phyloP scores from a whole-genome alignment of 2,888 invertebrate species.

The Meliscaeva auricollis region DNA sequence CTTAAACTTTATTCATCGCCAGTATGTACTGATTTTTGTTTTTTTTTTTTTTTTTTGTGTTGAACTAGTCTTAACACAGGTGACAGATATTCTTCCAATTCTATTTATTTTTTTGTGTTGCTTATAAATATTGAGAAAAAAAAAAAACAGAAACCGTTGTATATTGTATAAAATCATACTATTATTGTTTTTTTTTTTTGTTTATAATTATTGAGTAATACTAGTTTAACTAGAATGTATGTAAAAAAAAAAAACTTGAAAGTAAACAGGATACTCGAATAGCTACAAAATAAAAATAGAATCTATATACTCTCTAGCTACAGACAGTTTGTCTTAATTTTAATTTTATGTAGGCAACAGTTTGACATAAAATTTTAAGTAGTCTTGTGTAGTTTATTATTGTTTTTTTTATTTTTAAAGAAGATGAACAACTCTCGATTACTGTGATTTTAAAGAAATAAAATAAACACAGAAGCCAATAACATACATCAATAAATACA shows the following conservation, averaged over 20 bases:
- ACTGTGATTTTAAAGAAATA: background rate
- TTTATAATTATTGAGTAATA: conserved; percentile 2
- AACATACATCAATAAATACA: background rate
- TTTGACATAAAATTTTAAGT: background rate
- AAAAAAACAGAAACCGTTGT: background rate
- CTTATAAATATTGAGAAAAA: too few relatives aligned
- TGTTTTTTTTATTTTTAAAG: background rate
- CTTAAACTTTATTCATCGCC: too few relatives aligned
- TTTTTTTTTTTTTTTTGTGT: too few relatives aligned
- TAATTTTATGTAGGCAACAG: background rate
- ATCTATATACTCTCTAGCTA: background rate
- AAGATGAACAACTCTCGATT: background rate
- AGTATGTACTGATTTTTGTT: too few relatives aligned
- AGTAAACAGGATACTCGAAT: conserved; percentile 18
- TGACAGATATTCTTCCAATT: too few relatives aligned
- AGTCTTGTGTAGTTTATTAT: background rate
- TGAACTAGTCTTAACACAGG: too few relatives aligned
- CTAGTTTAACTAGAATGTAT: conserved; percentile 19
- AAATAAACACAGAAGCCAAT: background rate
- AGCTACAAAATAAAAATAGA: background rate
- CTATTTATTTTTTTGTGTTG: too few relatives aligned
- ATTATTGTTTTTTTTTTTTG: conserved; percentile 12
- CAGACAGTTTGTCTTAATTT: conserved; percentile 3
- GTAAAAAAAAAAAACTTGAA: conserved; percentile 9
- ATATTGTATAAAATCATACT: background rate